Conservation (phyloP, 2,113 vertebrate genomes). For the Ceyx margarethae region DNA sequence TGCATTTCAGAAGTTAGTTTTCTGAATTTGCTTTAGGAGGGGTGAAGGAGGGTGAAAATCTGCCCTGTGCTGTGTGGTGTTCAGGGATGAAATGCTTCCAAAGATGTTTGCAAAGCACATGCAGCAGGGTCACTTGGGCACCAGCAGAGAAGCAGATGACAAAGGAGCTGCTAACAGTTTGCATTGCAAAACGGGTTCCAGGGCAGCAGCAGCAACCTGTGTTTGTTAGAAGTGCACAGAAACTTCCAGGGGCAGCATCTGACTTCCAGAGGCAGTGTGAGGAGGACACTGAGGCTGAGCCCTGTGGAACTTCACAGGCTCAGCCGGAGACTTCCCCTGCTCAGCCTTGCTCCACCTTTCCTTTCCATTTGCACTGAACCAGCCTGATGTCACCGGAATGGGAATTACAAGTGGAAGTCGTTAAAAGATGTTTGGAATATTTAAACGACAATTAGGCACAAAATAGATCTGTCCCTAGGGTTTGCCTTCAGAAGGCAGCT, state of each 20-base stretch:
- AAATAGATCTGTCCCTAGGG: not conserved
- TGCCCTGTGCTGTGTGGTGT: accelerated
- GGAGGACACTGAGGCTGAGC: not conserved
- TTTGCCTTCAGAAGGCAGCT: not conserved
- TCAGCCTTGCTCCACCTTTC: not conserved
- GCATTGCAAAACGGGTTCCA: not conserved
- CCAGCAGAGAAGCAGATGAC: not conserved
- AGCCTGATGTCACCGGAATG: not conserved
- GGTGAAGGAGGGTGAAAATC: not conserved
- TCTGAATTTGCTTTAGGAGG: not conserved
- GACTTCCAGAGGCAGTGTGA: not conserved
- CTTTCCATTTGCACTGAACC: not conserved
- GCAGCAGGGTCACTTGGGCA: not conserved
- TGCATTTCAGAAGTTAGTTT: not conserved
- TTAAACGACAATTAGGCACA: not conserved
- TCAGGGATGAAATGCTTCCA: not conserved
- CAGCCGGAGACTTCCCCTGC: not conserved
- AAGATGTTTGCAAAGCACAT: not conserved
- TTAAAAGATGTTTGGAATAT: not conserved
- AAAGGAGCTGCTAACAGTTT: not conserved
- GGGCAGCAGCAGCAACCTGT: not conserved
- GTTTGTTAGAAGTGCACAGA: not conserved
- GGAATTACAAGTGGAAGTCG: not conserved
- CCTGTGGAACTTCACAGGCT: not conserved
- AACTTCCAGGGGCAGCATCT: not conserved